Evolutionary conservation across 1,140 invertebrate species (phyloP), one percentile per base, ranked within the genome.

Genomic region (Drosophila seguyi): DNA sequence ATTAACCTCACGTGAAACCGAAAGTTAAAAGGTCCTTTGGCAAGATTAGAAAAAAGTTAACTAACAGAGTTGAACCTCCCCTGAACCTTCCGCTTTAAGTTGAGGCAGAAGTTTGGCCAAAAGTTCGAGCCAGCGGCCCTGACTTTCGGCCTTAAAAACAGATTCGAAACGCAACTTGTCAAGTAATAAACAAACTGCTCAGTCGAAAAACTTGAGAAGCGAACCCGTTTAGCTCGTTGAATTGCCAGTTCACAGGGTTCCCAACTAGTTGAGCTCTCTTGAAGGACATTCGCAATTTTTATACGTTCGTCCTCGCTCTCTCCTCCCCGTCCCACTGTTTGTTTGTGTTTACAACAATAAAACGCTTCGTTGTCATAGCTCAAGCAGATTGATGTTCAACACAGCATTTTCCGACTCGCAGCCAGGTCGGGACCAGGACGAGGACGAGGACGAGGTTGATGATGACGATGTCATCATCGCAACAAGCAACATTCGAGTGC

Each of bases 361-460:
- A 86, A 86, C 86, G 83, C 83, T 79, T 88, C 83, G 83, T 83
- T 83, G 83, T 86, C 83, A 86, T 77, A 79, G 84, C 83, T 86
- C 83, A 79, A 82, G 84, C 83, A 86, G 84, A 86, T 86, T 86
- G 82, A 86, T 86, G 82, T 76, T 72, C 45, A 56, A 75, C 69
- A 74, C 69, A 74, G 69, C 71, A 75, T 67, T 53, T 75, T 66
- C 73, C 61, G 31, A 68, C 44, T 50, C 34, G 4, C 27, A 42
- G 61, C 66, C 48, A 68, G 45, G 34, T 34, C 65, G 61, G n/a
- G 27, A 14, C 36, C 14, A 36, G 39, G 29, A 29, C 11, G n/a
- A 50, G 18, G 38, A 62, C 45, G 52, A 39, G 29, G 29, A 62
- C 45, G 52, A 48, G 53, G 50, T 44, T n/a, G 55, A 72, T 50